phyloP scores from a whole-genome alignment of 2,113 vertebrate species.

The Hassar affinis region DNA sequence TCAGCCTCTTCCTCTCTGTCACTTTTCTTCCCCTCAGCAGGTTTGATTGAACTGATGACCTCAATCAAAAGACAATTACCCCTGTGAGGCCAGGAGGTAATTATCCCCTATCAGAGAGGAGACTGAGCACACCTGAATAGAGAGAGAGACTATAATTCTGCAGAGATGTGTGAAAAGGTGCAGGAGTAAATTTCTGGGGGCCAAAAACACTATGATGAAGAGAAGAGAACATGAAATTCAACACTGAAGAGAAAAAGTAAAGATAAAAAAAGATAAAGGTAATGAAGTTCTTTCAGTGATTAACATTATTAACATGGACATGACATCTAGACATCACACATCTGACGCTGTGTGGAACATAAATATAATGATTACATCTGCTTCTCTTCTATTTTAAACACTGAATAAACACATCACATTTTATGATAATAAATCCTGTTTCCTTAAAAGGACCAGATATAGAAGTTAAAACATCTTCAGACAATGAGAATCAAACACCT shows the following conservation, averaged over 20 bases:
- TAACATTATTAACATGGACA: neutral
- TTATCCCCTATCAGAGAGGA: constrained; percentile 82
- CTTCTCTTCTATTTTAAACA: neutral
- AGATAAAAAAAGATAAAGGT: neutral
- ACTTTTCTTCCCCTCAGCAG: constrained; percentile 77
- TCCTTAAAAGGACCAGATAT: neutral
- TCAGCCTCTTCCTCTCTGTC: constrained; percentile 59
- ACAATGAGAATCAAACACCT: constrained; percentile 17
- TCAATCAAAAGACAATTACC: constrained; percentile 99
- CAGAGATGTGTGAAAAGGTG: constrained; percentile 70
- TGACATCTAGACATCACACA: neutral
- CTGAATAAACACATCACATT: neutral
- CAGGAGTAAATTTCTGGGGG: constrained; percentile 64
- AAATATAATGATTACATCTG: neutral
- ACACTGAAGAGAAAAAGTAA: neutral
- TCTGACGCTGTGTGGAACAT: neutral
- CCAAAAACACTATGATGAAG: constrained; percentile 39
- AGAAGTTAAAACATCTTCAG: too few relatives aligned
- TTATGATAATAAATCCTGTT: neutral
- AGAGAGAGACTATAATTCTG: constrained; percentile 72
- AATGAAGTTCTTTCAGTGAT: neutral
- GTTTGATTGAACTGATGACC: constrained; percentile 94
- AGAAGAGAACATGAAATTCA: constrained; percentile 28
- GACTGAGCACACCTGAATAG: constrained; percentile 84
- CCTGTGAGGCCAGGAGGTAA: constrained; percentile 79